Conservation (phyloP, 2,797 vertebrate genomes). For the Melanotaenia boesemani region DNA sequence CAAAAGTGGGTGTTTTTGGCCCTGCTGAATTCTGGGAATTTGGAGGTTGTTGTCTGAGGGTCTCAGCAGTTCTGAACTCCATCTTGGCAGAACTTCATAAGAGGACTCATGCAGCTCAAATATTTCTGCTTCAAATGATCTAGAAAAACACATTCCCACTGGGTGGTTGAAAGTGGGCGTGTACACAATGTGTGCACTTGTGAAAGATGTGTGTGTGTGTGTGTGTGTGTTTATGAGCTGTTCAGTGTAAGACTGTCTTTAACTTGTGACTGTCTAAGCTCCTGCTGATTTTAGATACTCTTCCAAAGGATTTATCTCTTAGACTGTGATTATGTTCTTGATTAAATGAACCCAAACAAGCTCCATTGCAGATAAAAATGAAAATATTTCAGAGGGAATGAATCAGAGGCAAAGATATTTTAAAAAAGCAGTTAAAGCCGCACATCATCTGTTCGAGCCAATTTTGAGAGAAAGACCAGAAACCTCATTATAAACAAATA, state of each 20-base stretch:
- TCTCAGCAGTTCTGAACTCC: slow-evolving; percentile 79
- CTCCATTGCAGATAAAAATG: slow-evolving; percentile 41
- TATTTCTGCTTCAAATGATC: slow-evolving; percentile 84
- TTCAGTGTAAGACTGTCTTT: slow-evolving; percentile 61
- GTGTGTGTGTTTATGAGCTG: slow-evolving; percentile 49
- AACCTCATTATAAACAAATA: slow-evolving; percentile 72
- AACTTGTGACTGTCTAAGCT: slow-evolving; percentile 52
- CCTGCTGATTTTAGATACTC: slow-evolving; percentile 43
- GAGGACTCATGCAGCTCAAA: slow-evolving; percentile 82
- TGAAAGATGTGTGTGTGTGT: slow-evolving; percentile 36
- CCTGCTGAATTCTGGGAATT: slow-evolving; percentile 82
- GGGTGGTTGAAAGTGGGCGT: slow-evolving; percentile 78
- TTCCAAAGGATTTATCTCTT: slow-evolving; percentile 51
- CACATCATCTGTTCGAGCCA: slow-evolving; percentile 45
- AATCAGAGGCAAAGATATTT: slow-evolving; percentile 52
- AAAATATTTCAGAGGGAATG: slow-evolving; percentile 47
- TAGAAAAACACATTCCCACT: slow-evolving; percentile 81
- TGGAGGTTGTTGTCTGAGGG: slow-evolving; percentile 82
- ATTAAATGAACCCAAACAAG: slow-evolving; percentile 62
- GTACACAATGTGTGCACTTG: slow-evolving; percentile 58
- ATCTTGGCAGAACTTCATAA: slow-evolving; percentile 79
- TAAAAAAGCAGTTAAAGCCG: slow-evolving; percentile 24
- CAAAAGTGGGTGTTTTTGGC: slow-evolving; percentile 74
- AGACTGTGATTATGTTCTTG: slow-evolving; percentile 65
- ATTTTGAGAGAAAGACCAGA: slow-evolving; percentile 75